A percentile compares a stretch with the other conserved stretches of the same genome.
These are phyloP conservation scores for Lathamus discolor DNA, from an alignment of 2,113 vertebrate genomes.

Conservation along the genomic window DNA sequence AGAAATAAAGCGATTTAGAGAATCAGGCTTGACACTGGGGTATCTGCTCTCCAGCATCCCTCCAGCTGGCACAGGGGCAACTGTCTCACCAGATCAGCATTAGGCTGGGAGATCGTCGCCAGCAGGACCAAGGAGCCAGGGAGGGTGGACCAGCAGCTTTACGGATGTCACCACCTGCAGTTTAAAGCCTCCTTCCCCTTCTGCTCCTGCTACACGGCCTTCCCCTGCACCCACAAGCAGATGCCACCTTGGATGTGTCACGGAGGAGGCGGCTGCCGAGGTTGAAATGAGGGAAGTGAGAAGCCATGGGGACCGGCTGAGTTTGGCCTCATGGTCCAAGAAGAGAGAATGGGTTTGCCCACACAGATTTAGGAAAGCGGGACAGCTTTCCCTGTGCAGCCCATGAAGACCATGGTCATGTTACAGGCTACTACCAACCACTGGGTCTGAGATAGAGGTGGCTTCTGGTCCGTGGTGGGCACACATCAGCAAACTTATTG, in stretches of 20 bases:
- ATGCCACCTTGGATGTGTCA: background rate
- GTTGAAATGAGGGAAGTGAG: background rate
- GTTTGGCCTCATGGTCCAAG: background rate
- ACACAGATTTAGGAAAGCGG: background rate
- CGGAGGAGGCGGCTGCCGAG: background rate
- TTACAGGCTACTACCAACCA: background rate
- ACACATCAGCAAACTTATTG: background rate
- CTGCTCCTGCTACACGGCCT: background rate
- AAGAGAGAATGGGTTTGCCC: background rate
- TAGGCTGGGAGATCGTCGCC: background rate
- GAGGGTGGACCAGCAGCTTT: background rate
- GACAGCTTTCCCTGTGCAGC: background rate
- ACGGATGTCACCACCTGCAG: background rate
- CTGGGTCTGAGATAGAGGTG: background rate
- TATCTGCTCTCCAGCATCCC: background rate
- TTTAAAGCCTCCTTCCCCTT: background rate
- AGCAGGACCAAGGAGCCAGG: background rate
- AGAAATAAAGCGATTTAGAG: background rate
- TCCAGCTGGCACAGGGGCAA: background rate
- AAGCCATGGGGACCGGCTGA: background rate
- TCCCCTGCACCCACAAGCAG: background rate
- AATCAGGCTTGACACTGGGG: background rate
- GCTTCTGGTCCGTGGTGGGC: background rate
- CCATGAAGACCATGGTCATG: background rate
- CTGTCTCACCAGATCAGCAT: slow-evolving; percentile 17